These are phyloP conservation scores for Hyles lineata DNA, from an alignment of 2,888 invertebrate species.

Conservation along the genomic window DNA sequence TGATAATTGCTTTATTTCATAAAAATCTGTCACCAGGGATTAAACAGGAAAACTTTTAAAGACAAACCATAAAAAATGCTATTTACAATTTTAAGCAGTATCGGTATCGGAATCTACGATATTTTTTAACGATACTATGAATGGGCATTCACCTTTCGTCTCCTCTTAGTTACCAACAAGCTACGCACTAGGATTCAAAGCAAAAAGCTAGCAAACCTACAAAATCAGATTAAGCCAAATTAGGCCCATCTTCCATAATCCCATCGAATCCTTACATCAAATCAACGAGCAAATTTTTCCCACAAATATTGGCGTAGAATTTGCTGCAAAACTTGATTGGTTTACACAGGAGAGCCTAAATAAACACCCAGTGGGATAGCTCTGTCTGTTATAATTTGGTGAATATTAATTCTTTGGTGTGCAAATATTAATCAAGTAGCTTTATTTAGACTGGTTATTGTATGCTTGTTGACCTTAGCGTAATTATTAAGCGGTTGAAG, in stretches of 20 bases:
- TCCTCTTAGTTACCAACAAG: background rate
- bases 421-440: conserved; percentile 26
- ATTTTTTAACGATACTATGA: too few species aligned
- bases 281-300: conserved; percentile 44
- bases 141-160: too few species aligned
- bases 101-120: too few species aligned
- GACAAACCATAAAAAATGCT: too few species aligned
- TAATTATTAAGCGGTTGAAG: background rate
- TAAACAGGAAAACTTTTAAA: too few species aligned
- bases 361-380: conserved; percentile 41
- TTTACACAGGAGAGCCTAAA: conserved; percentile 40
- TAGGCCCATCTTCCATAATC: background rate
- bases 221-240: background rate
- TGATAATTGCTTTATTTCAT: too few species aligned
- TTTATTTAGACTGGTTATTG: conserved; percentile 9
- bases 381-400: conserved; percentile 41
- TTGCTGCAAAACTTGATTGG: conserved; percentile 44
- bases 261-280: conserved; percentile 31
- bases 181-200: too few species aligned
- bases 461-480: background rate
- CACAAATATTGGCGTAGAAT: conserved; percentile 37
- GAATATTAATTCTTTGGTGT: conserved; percentile 29
- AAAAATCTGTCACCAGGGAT: too few species aligned
- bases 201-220: background rate
- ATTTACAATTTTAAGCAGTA: too few species aligned